These are phyloP conservation scores for Lordiphosa mommai DNA, from an alignment of 1,140 invertebrate species.

Conservation along the genomic window DNA sequence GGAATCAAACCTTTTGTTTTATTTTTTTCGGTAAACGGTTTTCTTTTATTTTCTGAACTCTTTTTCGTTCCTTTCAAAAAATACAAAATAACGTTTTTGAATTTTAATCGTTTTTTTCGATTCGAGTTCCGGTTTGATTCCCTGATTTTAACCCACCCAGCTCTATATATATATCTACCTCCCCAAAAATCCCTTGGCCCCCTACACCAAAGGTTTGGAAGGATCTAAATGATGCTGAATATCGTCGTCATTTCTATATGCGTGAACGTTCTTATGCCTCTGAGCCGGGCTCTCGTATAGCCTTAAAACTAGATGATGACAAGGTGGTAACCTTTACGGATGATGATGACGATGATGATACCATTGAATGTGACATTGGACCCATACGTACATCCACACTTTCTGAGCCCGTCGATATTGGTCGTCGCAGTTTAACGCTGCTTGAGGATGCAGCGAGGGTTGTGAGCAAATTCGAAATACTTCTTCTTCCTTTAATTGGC, in stretches of 20 bases:
- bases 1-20: too few species aligned
- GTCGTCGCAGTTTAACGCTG: slow-evolving; percentile 57
- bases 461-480: slow-evolving; percentile 39
- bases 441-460: slow-evolving; percentile 43
- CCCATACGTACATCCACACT: slow-evolving; percentile 62
- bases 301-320: slow-evolving; percentile 58
- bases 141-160: slow-evolving; percentile 2
- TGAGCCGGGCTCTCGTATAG: slow-evolving; percentile 71
- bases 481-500: slow-evolving; percentile 54
- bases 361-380: slow-evolving; percentile 58
- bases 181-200: slow-evolving; percentile 16
- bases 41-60: too few species aligned
- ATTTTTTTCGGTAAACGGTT: too few species aligned
- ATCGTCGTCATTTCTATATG: slow-evolving; percentile 76
- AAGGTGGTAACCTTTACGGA: slow-evolving; percentile 25
- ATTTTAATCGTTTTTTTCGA: too few species aligned
- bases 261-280: slow-evolving; percentile 76
- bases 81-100: too few species aligned
- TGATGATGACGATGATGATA: slow-evolving; percentile 54
- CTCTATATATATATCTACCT: slow-evolving; percentile 21
- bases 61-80: too few species aligned
- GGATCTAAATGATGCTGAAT: slow-evolving; percentile 71
- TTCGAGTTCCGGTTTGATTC: too few species aligned
- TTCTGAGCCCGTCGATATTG: slow-evolving; percentile 80
- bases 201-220: slow-evolving; percentile 70